Evolutionary conservation across 1,140 invertebrate species (phyloP).

Genomic region (Bilobella aurantiaca): DNA sequence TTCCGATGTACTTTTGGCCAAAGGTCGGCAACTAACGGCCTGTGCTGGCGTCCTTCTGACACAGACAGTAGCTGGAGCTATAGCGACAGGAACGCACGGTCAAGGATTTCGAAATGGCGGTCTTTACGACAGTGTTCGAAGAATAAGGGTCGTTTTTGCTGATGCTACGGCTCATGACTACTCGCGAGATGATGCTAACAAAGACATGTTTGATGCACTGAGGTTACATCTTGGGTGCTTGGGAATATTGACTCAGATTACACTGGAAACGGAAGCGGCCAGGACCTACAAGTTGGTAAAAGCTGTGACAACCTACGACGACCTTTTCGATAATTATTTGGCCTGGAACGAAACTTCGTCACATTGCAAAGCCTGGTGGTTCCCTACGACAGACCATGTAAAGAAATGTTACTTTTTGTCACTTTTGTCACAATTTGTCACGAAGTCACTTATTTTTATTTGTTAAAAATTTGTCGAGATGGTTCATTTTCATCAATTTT

Average conservation of each 20-base stretch:
- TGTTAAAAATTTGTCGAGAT: no score
- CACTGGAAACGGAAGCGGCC: not conserved
- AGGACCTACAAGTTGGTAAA: not conserved
- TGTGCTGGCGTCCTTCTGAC: not conserved
- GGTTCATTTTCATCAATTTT: no score
- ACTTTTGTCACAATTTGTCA: no score
- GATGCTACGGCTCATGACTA: not conserved
- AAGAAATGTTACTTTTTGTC: no score
- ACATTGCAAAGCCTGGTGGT: conserved; percentile 1
- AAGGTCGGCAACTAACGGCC: not conserved
- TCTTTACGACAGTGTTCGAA: not conserved
- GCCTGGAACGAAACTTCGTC: not conserved
- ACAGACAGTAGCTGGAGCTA: not conserved
- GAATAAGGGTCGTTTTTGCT: not conserved
- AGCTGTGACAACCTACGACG: not conserved
- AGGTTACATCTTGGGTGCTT: not conserved
- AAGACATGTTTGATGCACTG: not conserved
- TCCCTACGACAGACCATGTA: conserved; percentile 1
- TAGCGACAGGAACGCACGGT: not conserved
- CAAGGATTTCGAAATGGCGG: conserved; percentile 2
- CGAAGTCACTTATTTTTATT: no score
- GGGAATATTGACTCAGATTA: not conserved
- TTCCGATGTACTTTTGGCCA: not conserved
- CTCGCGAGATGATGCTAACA: not conserved
- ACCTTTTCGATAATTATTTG: not conserved